These are phyloP conservation scores for Leucania comma DNA, from an alignment of 2,888 invertebrate genomes.

Conservation along the genomic window DNA sequence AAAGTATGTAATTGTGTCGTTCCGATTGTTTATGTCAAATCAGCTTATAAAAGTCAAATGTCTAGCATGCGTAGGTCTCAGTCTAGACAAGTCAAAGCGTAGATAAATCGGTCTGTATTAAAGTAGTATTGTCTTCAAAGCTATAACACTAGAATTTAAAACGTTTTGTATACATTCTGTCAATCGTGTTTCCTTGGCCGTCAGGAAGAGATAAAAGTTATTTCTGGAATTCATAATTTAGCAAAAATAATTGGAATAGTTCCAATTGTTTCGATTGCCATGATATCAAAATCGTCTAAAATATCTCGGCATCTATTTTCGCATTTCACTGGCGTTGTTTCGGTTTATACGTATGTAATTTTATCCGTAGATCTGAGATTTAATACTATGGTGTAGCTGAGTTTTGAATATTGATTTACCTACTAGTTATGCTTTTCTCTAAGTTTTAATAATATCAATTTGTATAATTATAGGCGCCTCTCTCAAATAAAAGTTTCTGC, in stretches of 20 bases:
- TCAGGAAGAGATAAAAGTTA: slow-evolving; percentile 45
- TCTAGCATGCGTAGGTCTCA: too few relatives aligned
- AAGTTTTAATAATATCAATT: neutral
- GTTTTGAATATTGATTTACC: neutral
- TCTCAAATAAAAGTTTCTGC: neutral
- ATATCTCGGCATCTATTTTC: slow-evolving; percentile 47
- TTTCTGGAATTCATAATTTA: slow-evolving; percentile 50
- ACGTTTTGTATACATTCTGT: slow-evolving; percentile 23
- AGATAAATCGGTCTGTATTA: neutral
- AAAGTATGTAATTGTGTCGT: neutral
- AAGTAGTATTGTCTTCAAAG: neutral
- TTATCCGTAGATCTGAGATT: slow-evolving; percentile 25
- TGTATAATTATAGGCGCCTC: too few relatives aligned
- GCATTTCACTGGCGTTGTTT: slow-evolving; percentile 33
- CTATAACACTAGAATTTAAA: slow-evolving; percentile 1
- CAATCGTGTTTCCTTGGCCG: slow-evolving; percentile 20
- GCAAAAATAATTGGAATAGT: slow-evolving; percentile 42
- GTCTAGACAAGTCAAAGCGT: neutral
- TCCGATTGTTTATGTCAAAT: slow-evolving; percentile 10
- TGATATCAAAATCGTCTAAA: slow-evolving; percentile 50
- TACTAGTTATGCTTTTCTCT: neutral
- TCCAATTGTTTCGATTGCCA: slow-evolving; percentile 48
- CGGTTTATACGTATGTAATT: slow-evolving; percentile 17
- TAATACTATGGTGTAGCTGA: slow-evolving; percentile 1
- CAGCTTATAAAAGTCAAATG: slow-evolving; percentile 7